Percentiles rank a stretch among this genome's conserved stretches.
Conservation (phyloP, 2,797 vertebrate genomes). For the Philypnodon macrostomus region DNA sequence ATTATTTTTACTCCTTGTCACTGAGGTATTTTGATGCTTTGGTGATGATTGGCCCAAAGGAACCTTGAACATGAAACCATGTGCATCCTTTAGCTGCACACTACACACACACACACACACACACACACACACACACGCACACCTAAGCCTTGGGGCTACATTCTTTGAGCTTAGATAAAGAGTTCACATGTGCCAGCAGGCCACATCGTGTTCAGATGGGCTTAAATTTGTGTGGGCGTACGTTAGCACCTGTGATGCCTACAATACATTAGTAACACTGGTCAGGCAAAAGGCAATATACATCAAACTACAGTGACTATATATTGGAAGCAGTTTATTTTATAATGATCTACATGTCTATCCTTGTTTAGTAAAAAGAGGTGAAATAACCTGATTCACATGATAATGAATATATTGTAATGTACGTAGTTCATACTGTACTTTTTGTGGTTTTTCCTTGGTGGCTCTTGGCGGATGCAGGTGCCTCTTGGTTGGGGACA, state of each 20-base stretch:
- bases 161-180: constrained; percentile 44
- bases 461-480: constrained; percentile 28
- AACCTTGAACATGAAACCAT: constrained; percentile 12
- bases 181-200: constrained; percentile 46
- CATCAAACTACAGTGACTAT: no score
- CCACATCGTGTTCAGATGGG: constrained; percentile 48
- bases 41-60: constrained; percentile 1
- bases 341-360: no score
- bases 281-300: not conserved
- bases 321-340: no score
- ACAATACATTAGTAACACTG: not conserved
- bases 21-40: not conserved
- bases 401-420: no score
- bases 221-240: constrained; percentile 9
- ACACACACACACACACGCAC: constrained; percentile 20
- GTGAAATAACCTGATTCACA: no score
- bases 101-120: constrained; percentile 14
- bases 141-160: constrained; percentile 43
- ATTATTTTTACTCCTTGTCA: not conserved
- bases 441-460: constrained; percentile 53
- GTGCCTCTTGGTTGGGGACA: constrained; percentile 39
- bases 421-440: constrained; percentile 12
- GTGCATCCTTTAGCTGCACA: constrained; percentile 4
- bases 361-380: no score
- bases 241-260: not conserved